Evolutionary conservation across 2,113 vertebrate genomes (phyloP).

Genomic region (Myrmecophaga tridactyla): DNA sequence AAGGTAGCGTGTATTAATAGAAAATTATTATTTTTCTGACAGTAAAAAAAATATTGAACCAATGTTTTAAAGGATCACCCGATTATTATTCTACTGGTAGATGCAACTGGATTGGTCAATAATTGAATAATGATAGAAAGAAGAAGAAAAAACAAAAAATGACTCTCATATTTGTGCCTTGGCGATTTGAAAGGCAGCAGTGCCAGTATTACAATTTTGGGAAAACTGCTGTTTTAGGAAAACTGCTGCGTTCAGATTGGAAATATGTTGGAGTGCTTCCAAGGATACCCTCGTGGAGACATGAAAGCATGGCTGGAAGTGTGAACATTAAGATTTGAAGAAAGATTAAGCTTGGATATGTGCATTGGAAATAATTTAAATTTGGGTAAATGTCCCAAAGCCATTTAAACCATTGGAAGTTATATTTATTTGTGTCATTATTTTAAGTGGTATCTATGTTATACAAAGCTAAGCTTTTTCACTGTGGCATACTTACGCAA

Average conservation of each 20-base stretch:
- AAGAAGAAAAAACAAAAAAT: not conserved
- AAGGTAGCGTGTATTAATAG: not conserved
- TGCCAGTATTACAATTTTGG: not conserved
- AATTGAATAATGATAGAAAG: not conserved
- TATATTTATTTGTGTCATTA: not conserved
- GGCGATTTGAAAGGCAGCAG: not conserved
- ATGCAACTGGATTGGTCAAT: not conserved
- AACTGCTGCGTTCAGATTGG: not conserved
- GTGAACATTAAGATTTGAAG: not conserved
- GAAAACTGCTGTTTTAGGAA: not conserved
- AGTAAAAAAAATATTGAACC: not conserved
- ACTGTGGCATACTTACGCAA: not conserved
- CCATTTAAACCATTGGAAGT: not conserved
- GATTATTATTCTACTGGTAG: not conserved
- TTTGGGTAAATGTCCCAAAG: not conserved
- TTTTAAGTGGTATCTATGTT: not conserved
- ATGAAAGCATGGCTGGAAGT: not conserved
- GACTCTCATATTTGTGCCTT: not conserved
- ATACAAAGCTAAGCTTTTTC: not conserved
- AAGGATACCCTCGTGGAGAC: not conserved
- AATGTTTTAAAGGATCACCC: not conserved
- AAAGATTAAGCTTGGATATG: not conserved
- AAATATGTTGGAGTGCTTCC: not conserved
- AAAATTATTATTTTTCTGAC: not conserved
- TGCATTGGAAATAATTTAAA: not conserved